Conservation (phyloP, 2,797 vertebrate species). For the Pipistrellus pipistrellus region DNA sequence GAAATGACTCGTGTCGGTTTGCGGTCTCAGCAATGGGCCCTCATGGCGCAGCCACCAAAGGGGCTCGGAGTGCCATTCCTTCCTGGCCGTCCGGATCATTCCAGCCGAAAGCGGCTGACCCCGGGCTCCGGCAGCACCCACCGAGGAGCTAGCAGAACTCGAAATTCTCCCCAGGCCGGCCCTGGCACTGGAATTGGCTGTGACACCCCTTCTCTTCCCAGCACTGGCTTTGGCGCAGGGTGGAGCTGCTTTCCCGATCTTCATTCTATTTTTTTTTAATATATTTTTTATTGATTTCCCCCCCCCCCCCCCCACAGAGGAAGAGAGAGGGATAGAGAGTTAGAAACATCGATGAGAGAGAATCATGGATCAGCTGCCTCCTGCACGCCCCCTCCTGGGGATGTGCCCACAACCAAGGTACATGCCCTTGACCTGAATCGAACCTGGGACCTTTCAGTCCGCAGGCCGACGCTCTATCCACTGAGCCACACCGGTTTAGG, state of each 20-base stretch:
- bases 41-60: neutral
- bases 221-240: accelerated
- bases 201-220: neutral
- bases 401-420: no score
- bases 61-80: neutral
- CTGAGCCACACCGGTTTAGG: no score
- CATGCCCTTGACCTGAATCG: no score
- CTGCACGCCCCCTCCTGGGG: no score
- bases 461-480: no score
- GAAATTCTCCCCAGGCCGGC: neutral
- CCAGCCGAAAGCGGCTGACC: neutral
- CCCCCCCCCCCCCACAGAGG: no score
- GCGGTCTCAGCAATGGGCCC: conserved; percentile 37
- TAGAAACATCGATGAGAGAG: no score
- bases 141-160: neutral
- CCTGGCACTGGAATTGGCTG: neutral
- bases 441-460: no score
- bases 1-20: neutral
- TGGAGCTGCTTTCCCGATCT: neutral
- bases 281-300: no score
- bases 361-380: no score
- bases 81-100: neutral
- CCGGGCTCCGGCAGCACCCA: neutral
- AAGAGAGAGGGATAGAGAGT: no score
- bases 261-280: no score